phyloP scores from a whole-genome alignment of 2,797 vertebrate genomes.

The Paguma larvata region DNA sequence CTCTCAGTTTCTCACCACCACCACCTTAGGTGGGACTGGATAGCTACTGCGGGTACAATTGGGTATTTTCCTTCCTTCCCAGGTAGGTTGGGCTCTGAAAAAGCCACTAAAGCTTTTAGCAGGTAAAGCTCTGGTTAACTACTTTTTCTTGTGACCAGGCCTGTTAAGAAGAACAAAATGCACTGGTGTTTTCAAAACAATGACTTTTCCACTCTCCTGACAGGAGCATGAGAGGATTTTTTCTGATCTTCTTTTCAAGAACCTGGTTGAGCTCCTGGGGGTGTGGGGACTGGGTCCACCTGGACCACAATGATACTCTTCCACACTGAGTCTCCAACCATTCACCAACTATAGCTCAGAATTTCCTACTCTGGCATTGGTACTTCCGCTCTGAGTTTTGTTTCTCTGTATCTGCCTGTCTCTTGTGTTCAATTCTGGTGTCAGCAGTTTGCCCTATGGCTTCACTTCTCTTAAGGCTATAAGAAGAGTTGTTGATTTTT shows the following conservation, averaged over 20 bases:
- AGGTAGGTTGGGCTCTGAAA: background rate
- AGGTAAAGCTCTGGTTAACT: background rate
- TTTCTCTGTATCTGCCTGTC: background rate
- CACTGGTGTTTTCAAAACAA: background rate
- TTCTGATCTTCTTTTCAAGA: background rate
- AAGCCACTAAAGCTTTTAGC: too few species aligned
- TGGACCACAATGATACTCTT: too few species aligned
- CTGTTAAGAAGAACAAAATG: background rate
- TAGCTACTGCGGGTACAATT: background rate
- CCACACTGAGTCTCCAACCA: background rate
- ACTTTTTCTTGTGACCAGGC: background rate
- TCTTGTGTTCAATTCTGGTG: background rate
- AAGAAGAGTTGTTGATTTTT: background rate
- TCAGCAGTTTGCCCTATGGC: background rate
- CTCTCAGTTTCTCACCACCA: background rate
- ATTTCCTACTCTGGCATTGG: background rate
- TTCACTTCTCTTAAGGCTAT: background rate
- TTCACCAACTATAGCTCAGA: background rate
- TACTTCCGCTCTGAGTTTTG: background rate
- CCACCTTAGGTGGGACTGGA: background rate
- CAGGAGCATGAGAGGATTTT: background rate
- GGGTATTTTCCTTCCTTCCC: background rate
- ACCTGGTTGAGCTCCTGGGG: background rate
- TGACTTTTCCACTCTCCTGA: background rate
- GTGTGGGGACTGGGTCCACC: too few species aligned